Base-by-base conservation (phyloP, 1,140 invertebrate genomes). In the Hylaeus volcanicus region DNA sequence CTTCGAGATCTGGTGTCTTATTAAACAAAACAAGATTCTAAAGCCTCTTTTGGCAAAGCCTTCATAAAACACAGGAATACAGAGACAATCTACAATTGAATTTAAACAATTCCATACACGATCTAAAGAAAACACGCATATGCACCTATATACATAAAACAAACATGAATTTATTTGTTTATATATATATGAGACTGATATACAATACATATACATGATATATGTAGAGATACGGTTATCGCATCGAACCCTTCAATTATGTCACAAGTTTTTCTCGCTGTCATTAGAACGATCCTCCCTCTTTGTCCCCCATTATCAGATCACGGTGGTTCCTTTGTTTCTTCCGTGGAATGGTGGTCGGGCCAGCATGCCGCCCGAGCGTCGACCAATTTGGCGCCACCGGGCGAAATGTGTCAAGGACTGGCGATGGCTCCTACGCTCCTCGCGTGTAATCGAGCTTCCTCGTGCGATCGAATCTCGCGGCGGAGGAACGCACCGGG, bases 331-430 rank as follows among this genome's bases (percentile, higher is more conserved):
- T 81, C 45, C 65, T 83, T 76, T 61, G 37, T 71, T 51, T 14
- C 71, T 53, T 26, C 26, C 26, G 26, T 26, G 56, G 56, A n/a
- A 58, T 80, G 87, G 78, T 79, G 85, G 83, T 86, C 83, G 43
- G 75, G 71, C 74, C 79, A 75, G 82, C 66, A 61, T 81, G 83
- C 85, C 66, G 83, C 43, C 83, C 60, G 70, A 75, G 51, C 88
- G 87, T 79, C 88, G 89, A 89, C 87, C 91, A 89, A 90, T 91
- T 92, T 91, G 91, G 89, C 91, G 91, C 90, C 90, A 89, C 73
- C 83, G 74, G 84, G 81, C 79, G 81, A 92, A 92, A 91, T 92
- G 91, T 92, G 92, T 93, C 92, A 93, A 92, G 92, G 92, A 86
- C 88, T 88, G 84, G 70, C 81, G 82, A 88, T 78, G 56, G 78